Evolutionary conservation across 2,888 invertebrate species (phyloP).

Genomic region (Lacanobia oleracea): DNA sequence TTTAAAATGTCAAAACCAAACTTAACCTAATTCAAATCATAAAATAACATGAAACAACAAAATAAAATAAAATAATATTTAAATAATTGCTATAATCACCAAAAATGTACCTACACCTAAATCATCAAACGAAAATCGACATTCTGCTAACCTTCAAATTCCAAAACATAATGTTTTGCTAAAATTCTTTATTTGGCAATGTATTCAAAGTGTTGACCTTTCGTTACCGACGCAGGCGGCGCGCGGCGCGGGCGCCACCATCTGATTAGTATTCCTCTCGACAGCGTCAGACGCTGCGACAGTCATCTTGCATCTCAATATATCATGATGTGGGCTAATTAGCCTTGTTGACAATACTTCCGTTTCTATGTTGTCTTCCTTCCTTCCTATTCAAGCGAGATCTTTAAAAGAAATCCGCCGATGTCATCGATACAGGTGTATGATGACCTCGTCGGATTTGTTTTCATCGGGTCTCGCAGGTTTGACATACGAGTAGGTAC

Average conservation of each 20-base stretch:
- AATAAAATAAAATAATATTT: too few species aligned
- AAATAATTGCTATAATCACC: too few species aligned
- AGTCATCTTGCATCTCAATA: conserved; percentile 13
- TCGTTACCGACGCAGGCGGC: conserved; percentile 12
- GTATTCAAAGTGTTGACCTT: conserved; percentile 2
- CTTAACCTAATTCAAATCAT: too few species aligned
- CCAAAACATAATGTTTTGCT: not conserved
- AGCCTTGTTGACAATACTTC: conserved; percentile 32
- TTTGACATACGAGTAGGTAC: too few species aligned
- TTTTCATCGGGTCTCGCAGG: too few species aligned
- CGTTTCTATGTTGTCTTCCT: conserved; percentile 20
- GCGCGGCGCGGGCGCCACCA: not conserved
- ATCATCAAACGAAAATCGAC: not conserved
- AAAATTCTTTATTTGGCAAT: not conserved
- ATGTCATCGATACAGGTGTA: not conserved
- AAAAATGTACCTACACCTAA: not conserved
- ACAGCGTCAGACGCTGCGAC: not conserved
- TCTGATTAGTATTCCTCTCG: conserved; percentile 32
- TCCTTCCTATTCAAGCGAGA: conserved; percentile 22
- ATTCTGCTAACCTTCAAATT: not conserved
- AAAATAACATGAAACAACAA: too few species aligned
- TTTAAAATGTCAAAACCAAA: too few species aligned
- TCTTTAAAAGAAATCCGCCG: not conserved
- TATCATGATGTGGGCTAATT: conserved; percentile 9
- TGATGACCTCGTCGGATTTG: too few species aligned